phyloP scores from a whole-genome alignment of 1,140 invertebrate genomes.

The Chymomyza costata region DNA sequence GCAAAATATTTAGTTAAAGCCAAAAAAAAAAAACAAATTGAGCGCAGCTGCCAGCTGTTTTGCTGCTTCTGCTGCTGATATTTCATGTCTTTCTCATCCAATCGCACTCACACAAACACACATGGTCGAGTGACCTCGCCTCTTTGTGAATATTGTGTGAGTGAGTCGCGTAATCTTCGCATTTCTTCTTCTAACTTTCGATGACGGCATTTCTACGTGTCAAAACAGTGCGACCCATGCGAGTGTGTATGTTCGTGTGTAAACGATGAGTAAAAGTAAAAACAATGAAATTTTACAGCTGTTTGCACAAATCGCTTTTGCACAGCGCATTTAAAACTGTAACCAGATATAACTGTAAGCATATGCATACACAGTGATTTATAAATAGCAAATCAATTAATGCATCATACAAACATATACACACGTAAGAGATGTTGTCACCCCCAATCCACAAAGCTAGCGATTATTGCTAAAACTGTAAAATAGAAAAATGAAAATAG shows the following conservation, averaged over 20 bases:
- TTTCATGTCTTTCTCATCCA: background rate
- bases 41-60: slow-evolving; percentile 45
- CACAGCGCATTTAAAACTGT: slow-evolving; percentile 10
- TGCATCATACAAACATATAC: slow-evolving; percentile 8
- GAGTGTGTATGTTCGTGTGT: no score
- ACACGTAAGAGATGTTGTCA: slow-evolving; percentile 27
- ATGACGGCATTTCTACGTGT: slow-evolving; percentile 49
- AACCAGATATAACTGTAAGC: no score
- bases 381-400: slow-evolving; percentile 4
- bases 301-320: background rate
- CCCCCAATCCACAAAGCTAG: slow-evolving; percentile 1
- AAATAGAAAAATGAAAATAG: no score
- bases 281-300: no score
- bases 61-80: slow-evolving; percentile 12
- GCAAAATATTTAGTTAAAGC: no score
- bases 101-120: background rate
- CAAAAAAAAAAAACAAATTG: slow-evolving; percentile 35
- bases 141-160: background rate
- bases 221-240: no score
- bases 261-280: no score
- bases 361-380: no score
- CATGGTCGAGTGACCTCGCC: slow-evolving; percentile 39
- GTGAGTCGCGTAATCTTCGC: slow-evolving; percentile 23
- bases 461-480: no score
- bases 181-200: slow-evolving; percentile 25